A percentile compares a stretch with the other conserved stretches of the same genome.
Conservation (phyloP, 2,888 invertebrate species). For the Dasypolia templi region DNA sequence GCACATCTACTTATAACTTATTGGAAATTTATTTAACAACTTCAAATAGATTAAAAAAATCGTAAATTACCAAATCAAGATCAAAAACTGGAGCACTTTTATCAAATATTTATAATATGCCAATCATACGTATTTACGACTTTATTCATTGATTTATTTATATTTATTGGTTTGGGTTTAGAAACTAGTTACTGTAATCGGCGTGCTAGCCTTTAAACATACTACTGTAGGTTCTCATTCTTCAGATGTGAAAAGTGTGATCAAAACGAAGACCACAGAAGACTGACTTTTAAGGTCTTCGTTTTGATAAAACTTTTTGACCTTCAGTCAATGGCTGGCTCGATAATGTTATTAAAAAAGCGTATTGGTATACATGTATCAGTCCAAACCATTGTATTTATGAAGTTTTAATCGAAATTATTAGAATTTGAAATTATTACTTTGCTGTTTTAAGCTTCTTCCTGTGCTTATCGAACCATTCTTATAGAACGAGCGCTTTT, state of each 20-base stretch:
- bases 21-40: constrained; percentile 65
- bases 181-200: constrained; percentile 73
- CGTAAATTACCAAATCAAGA: constrained; percentile 72
- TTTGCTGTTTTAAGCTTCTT: not conserved
- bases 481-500: not conserved
- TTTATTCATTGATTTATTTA: constrained; percentile 76
- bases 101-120: constrained; percentile 77
- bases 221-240: constrained; percentile 49
- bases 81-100: constrained; percentile 72
- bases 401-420: not conserved
- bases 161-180: constrained; percentile 66
- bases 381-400: not conserved
- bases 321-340: not conserved
- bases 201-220: constrained; percentile 46
- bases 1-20: constrained; percentile 50
- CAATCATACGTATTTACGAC: constrained; percentile 76
- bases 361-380: not conserved
- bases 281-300: not conserved
- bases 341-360: not conserved
- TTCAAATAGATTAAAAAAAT: constrained; percentile 66
- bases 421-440: not conserved
- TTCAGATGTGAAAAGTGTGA: not conserved
- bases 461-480: not conserved
- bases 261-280: too few species aligned
- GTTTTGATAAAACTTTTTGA: not conserved